These are phyloP conservation scores for Gerris lacustris DNA, from an alignment of 2,888 invertebrate genomes.

Conservation along the genomic window DNA sequence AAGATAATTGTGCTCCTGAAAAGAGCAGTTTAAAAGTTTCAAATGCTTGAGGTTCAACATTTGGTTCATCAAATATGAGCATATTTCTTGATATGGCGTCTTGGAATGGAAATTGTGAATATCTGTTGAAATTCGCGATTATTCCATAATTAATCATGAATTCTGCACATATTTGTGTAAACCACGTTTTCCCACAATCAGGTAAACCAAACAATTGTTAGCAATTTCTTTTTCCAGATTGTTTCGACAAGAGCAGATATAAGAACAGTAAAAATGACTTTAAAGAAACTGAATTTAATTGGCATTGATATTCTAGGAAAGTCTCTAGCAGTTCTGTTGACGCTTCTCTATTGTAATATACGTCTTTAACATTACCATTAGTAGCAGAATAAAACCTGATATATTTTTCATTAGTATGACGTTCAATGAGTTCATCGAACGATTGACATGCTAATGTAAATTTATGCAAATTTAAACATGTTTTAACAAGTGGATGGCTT, in stretches of 20 bases:
- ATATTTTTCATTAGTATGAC: too few relatives aligned
- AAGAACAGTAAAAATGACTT: background rate
- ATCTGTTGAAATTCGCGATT: constrained; percentile 8
- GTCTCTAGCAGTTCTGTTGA: too few relatives aligned
- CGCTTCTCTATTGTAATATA: too few relatives aligned
- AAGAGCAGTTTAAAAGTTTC: constrained; percentile 6
- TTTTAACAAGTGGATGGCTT: too few relatives aligned
- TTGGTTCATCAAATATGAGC: too few relatives aligned
- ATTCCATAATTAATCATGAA: constrained; percentile 6
- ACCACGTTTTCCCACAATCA: constrained; percentile 6
- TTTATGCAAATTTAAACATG: too few relatives aligned
- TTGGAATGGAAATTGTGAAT: constrained; percentile 8
- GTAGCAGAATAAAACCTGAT: too few relatives aligned
- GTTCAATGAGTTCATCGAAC: too few relatives aligned
- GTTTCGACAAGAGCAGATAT: constrained; percentile 4
- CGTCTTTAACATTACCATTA: too few relatives aligned
- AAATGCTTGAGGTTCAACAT: background rate
- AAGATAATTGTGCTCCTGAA: background rate
- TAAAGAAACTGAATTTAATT: too few relatives aligned
- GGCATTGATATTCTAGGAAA: too few relatives aligned
- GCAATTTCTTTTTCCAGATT: background rate
- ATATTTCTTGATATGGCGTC: background rate
- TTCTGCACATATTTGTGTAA: background rate
- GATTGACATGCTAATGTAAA: too few relatives aligned
- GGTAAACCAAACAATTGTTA: background rate